Evolutionary conservation across 2,113 vertebrate species (phyloP), one percentile per base, ranked within the genome.

Genomic region (Corythornis cristatus): DNA sequence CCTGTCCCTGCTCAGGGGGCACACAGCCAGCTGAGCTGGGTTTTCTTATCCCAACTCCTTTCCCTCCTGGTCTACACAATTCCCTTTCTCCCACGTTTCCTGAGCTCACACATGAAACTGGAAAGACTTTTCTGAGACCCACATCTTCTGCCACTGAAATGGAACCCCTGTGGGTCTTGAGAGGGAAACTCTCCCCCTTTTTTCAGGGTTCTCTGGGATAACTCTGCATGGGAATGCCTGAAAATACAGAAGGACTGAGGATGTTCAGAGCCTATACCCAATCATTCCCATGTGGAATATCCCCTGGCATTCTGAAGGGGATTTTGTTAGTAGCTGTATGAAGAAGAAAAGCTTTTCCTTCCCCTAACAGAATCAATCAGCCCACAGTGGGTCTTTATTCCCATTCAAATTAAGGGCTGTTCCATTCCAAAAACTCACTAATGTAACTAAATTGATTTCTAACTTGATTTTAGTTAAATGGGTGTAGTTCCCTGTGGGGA

Each of bases 401-500:
- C 85, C 89, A 88, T 89, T 93, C 88, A 95, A 96, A 94, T 94
- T 92, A 96, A 95, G 84, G 93, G 64, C 79, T 94, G 76, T 79
- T 96, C 93, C 79, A 81, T 73, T 79, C 85, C 33, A 23, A 96
- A 96, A 96, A 89, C 48, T 64, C 95, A 89, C 82, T 95, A 91
- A 92, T 91, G 93, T 86, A 91, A 89, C 87, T 93, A 91, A 96
- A 96, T 94, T 95, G 95, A 95, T 96, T 93, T 95, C 85, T 95
- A 96, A 93, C 95, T 95, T 83, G 88, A 91, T 96, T 96, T 96
- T 93, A 90, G 93, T 95, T 96, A 96, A 96, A 94, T 91, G 84
- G 93, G 94, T 89, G 93, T 90, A 93, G 84, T 82, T 93, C 93
- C 94, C 94, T 91, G 67, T 0, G 19, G 93, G 91, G 75, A 84